Evolutionary conservation across 92 coral and sea anemone species (phyloP), one percentile per base, ranked within the genome.

Genomic region (Muricea muricata): DNA sequence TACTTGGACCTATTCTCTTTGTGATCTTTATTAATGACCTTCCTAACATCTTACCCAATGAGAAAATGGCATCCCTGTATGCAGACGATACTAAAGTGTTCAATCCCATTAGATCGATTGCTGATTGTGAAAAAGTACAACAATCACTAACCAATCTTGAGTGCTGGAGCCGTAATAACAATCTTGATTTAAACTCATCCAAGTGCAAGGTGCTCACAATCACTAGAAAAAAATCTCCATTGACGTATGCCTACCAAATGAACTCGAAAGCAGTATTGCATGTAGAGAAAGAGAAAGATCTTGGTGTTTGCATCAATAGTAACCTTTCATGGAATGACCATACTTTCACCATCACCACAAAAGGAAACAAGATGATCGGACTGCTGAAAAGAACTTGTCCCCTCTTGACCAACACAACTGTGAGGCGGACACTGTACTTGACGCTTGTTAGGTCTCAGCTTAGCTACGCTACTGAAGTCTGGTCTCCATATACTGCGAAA

Each of bases 161-260:
- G 79, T 34, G 79, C 79, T 73, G 52, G 20, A 73, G 79, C 79
- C 61, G 52, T 70, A 50, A 70, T 20, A 70, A 70, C 77, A 87
- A 87, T 55, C 63, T 87, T 60, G 80, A 82, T 74, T 87, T 87
- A 54, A 87, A 83, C 85, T 86, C 88, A 52, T 87, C 87, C 67
- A 87, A 87, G 70, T 82, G 87, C 30, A 87, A 87, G 57, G 74
- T 75, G 88, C 32, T 85, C 48, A 85, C 84, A 76, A 30, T 85
- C 61, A 58, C 70, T 34, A 71, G 89, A 65, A 87, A 82, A n/a
- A 58, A 73, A 73, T 39, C 54, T 86, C 87, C 50, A 65, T 82
- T 50, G 75, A 13, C 29, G 18, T 46, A 71, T 61, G 83, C 74
- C 29, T 82, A 87, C 75, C 77, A 75, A 54, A 65, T 87, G 65